Percentiles rank a stretch among this genome's conserved stretches.
Conservation (phyloP, 2,113 vertebrate genomes). For the Choloepus hoffmanni region DNA sequence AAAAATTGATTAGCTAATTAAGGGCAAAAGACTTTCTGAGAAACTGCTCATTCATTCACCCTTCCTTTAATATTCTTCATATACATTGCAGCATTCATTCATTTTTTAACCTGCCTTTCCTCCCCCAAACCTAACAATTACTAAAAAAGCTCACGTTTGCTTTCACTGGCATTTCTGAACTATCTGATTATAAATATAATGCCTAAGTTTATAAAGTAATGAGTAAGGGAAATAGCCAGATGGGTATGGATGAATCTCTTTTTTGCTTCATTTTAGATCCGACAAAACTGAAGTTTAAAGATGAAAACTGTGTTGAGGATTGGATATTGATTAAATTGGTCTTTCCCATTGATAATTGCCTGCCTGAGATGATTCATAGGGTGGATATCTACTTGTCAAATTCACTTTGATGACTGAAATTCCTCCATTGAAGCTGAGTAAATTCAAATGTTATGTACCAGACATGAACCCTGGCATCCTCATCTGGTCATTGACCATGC, state of each 20-base stretch:
- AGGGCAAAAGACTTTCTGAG: constrained; percentile 76
- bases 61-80: constrained; percentile 84
- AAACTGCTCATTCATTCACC: constrained; percentile 84
- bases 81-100: constrained; percentile 41
- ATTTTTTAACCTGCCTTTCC: background rate
- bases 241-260: background rate
- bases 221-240: background rate
- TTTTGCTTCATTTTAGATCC: background rate
- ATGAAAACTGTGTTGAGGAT: background rate
- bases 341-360: background rate
- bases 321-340: background rate
- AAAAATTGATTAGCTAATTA: constrained; percentile 88
- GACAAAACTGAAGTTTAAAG: constrained; percentile 24
- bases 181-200: constrained; percentile 15
- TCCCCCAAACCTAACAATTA: constrained; percentile 39
- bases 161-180: constrained; percentile 37
- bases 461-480: background rate
- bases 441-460: background rate
- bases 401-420: background rate
- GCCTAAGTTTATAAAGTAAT: constrained; percentile 16
- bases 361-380: background rate
- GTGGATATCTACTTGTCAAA: background rate
- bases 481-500: background rate
- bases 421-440: background rate
- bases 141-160: constrained; percentile 31